Conservation (phyloP, 2,888 invertebrate genomes). For the Drosophila formosana region DNA sequence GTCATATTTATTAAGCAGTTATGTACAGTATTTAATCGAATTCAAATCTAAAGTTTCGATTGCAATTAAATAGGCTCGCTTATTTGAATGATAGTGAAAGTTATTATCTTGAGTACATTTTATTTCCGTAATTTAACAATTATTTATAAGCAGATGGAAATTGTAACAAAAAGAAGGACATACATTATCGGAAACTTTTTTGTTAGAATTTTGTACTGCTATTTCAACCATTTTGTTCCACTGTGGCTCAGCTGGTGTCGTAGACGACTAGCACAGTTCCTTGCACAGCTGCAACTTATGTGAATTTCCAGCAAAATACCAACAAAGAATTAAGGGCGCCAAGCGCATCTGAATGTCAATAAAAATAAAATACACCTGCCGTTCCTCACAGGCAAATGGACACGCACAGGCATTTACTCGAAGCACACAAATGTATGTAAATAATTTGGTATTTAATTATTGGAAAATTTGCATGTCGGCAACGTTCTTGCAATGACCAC, state of each 20-base stretch:
- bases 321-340: constrained; percentile 41
- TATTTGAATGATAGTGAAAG: too few species aligned
- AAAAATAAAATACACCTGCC: constrained; percentile 75
- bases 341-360: constrained; percentile 48
- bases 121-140: too few species aligned
- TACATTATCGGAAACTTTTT: not conserved
- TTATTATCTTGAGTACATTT: too few species aligned
- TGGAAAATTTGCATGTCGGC: constrained; percentile 27
- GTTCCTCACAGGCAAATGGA: constrained; percentile 44
- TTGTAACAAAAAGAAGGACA: too few species aligned
- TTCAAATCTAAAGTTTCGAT: too few species aligned
- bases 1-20: too few species aligned
- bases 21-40: too few species aligned
- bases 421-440: not conserved
- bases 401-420: constrained; percentile 1
- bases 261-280: not conserved
- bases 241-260: constrained; percentile 35
- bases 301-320: constrained; percentile 69
- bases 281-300: constrained; percentile 75
- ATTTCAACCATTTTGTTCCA: constrained; percentile 12
- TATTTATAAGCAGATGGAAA: too few species aligned
- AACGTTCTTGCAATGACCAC: constrained; percentile 51
- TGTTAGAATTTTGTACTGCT: not conserved
- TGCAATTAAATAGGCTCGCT: too few species aligned
- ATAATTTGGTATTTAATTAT: constrained; percentile 4